These are phyloP conservation scores for Steinernema scapterisci DNA, from an alignment of 2,888 invertebrate genomes.

Conservation along the genomic window DNA sequence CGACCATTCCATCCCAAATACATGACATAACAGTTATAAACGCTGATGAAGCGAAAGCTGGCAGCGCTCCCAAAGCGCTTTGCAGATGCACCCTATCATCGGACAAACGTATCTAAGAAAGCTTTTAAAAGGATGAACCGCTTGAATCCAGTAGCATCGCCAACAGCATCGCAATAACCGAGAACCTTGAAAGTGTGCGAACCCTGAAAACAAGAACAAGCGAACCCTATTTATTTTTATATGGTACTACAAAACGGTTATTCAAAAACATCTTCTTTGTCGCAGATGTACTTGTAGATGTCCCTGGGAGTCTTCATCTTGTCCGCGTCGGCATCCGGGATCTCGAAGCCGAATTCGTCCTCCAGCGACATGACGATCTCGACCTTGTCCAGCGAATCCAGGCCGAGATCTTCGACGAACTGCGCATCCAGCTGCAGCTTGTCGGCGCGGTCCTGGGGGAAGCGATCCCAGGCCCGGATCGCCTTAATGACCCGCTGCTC, in stretches of 20 bases:
- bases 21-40: too few relatives aligned
- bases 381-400: slow-evolving; percentile 95
- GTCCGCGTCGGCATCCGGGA: slow-evolving; percentile 93
- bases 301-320: slow-evolving; percentile 84
- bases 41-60: too few relatives aligned
- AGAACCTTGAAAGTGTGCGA: too few relatives aligned
- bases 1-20: too few relatives aligned
- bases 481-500: slow-evolving; percentile 65
- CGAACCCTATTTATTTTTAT: too few relatives aligned
- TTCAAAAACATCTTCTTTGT: slow-evolving; percentile 73
- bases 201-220: too few relatives aligned
- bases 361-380: slow-evolving; percentile 99
- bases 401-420: slow-evolving; percentile 91
- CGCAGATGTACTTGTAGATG: slow-evolving; percentile 89
- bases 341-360: slow-evolving; percentile 98
- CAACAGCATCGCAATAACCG: too few relatives aligned
- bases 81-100: too few relatives aligned
- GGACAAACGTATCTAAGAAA: too few relatives aligned
- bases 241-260: slow-evolving; percentile 6
- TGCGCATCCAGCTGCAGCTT: slow-evolving; percentile 88
- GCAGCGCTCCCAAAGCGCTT: too few relatives aligned
- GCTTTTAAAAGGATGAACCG: too few relatives aligned
- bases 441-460: slow-evolving; percentile 51
- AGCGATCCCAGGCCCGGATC: slow-evolving; percentile 64
- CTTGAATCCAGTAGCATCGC: too few relatives aligned